Evolutionary conservation across 2,113 vertebrate species (phyloP), one percentile per base, ranked within the genome.

Genomic region (Paratilapia polleni): DNA sequence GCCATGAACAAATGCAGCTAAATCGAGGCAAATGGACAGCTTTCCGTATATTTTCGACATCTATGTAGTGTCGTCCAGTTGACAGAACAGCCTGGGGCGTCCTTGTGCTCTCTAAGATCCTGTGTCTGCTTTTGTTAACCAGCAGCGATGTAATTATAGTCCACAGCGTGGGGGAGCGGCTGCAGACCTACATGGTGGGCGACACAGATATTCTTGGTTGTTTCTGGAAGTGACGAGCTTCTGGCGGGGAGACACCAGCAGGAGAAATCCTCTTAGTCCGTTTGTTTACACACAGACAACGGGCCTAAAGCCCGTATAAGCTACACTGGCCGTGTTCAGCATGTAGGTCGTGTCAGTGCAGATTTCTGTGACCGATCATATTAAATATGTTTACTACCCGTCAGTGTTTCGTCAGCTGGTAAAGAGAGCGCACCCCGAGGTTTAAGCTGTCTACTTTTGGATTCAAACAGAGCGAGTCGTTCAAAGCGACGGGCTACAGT

Each of bases 151-250:
- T 31, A 19, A 52, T 3, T n/a, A 59, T 13, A 9, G 70, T 38
- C 43, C 49, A 41, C 58, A 62, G 56, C 36, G 15, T 20, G 47
- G 14, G 24, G 63, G 83, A 4, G 49, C 20, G 8, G 81, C 11
- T 66, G 80, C 78, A 54, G 66, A 66, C 36, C 20, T 54, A 19
- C 62, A 75, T 34, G 81, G 83, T 90, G 88, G 90, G 86, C 60
- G 82, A 79, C 80, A 73, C 56, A 47, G 24, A 68, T 75, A 57
- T 60, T 86, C 79, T 64, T 4, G 77, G 20, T 66, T 86, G 41
- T 77, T 43, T 81, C 77, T 86, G 59, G 84, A 84, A 78, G 74
- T 84, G 80, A 89, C 74, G 88, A 59, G 80, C n/a, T 58, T 64
- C 20, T 81, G 64, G 86, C 83, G 64, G 52, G 61, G 68, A 77